These are phyloP conservation scores for Myotis pilosus DNA, from an alignment of 2,797 vertebrate genomes.

Conservation along the genomic window DNA sequence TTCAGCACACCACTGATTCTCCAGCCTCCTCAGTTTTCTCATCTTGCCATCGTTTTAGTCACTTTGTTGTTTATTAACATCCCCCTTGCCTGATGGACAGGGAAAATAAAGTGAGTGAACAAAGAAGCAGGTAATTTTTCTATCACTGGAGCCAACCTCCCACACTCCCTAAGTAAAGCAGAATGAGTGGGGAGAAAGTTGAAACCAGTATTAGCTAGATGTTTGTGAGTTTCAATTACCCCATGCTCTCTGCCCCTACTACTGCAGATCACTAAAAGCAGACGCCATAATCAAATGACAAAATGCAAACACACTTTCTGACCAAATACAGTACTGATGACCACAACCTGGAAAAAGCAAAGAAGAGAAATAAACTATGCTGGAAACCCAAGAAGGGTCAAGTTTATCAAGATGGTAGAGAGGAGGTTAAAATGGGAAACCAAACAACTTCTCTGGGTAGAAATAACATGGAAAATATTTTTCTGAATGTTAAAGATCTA, in stretches of 20 bases:
- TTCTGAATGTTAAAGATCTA: conserved; percentile 34
- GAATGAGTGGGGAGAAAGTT: background rate
- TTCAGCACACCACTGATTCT: too few species aligned
- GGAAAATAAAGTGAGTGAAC: background rate
- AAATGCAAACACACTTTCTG: conserved; percentile 4
- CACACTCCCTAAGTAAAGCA: background rate
- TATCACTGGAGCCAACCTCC: background rate
- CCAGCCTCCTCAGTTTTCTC: background rate
- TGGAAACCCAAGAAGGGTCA: background rate
- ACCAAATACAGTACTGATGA: background rate
- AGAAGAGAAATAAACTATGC: background rate
- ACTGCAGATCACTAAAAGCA: background rate
- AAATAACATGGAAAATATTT: conserved; percentile 18
- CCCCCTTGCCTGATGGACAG: background rate
- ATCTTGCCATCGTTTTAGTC: background rate
- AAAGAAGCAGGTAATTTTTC: background rate
- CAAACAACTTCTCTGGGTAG: conserved; percentile 2
- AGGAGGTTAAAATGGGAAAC: background rate
- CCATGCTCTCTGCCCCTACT: background rate
- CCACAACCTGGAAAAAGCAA: background rate
- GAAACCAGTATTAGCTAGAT: background rate
- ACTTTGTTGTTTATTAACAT: background rate
- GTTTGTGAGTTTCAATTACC: background rate
- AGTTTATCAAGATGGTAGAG: background rate
- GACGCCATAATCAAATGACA: background rate